A percentile compares a stretch with the other conserved stretches of the same genome.
Evolutionary conservation across 2,113 vertebrate species (phyloP).

Genomic region (Neotoma lepida): DNA sequence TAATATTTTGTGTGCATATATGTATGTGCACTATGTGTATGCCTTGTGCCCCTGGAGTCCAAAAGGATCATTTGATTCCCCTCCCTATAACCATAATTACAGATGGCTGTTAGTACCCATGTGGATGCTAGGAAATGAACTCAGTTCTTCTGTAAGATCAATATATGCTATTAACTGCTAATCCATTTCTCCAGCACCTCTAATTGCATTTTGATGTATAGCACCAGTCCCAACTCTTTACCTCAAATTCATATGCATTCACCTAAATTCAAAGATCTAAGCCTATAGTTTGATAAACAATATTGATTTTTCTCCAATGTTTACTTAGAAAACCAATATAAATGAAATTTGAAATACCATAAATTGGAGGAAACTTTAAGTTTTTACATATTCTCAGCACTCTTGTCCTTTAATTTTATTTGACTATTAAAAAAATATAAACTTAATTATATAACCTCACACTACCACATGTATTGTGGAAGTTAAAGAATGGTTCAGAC

Average conservation of each 20-base stretch:
- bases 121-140: neutral
- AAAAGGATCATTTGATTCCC: neutral
- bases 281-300: neutral
- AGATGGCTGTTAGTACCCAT: neutral
- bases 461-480: neutral
- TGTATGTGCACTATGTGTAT: neutral
- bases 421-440: neutral
- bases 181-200: neutral
- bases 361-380: neutral
- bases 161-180: neutral
- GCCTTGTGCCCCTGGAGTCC: neutral
- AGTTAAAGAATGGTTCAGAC: slow-evolving; percentile 21
- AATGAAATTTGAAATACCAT: neutral
- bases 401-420: neutral
- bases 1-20: neutral
- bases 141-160: neutral
- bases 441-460: neutral
- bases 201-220: neutral
- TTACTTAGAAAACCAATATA: neutral
- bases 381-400: neutral
- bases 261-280: neutral
- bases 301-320: neutral
- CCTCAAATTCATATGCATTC: neutral
- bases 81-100: neutral
- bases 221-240: neutral